Conservation (phyloP, 2,888 invertebrate species). For the Erynnis tages region DNA sequence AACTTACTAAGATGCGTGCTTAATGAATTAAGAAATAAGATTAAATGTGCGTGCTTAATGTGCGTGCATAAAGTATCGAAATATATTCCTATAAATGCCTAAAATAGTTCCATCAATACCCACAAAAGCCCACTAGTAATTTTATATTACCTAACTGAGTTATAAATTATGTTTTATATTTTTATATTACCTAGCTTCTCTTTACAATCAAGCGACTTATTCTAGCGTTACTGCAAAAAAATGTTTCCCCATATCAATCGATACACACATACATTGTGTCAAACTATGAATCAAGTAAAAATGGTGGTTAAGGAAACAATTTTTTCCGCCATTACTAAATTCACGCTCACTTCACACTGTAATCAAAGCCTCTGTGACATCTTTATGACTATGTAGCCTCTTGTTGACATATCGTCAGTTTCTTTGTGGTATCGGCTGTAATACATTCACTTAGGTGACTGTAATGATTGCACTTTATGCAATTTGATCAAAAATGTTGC, state of each 20-base stretch:
- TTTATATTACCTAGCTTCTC: no score
- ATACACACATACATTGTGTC: background rate
- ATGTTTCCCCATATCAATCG: background rate
- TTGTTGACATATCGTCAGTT: background rate
- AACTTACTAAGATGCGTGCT: no score
- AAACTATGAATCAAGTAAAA: background rate
- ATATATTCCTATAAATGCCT: no score
- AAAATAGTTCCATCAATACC: no score
- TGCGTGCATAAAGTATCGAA: no score
- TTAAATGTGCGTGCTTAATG: no score
- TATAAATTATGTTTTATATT: no score
- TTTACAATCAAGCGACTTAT: background rate
- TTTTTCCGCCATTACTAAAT: constrained; percentile 28
- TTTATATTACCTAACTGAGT: no score
- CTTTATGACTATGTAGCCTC: constrained; percentile 23
- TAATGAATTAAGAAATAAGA: no score
- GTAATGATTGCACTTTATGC: no score
- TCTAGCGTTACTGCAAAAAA: background rate
- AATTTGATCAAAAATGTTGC: no score
- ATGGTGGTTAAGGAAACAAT: background rate
- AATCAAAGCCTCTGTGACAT: constrained; percentile 32
- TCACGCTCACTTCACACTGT: constrained; percentile 30
- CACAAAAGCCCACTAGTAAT: no score
- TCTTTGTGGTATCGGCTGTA: background rate
- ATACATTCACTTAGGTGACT: background rate